Base-by-base conservation (phyloP, 2,888 invertebrate genomes). In the Alloscopus bannaensis region DNA sequence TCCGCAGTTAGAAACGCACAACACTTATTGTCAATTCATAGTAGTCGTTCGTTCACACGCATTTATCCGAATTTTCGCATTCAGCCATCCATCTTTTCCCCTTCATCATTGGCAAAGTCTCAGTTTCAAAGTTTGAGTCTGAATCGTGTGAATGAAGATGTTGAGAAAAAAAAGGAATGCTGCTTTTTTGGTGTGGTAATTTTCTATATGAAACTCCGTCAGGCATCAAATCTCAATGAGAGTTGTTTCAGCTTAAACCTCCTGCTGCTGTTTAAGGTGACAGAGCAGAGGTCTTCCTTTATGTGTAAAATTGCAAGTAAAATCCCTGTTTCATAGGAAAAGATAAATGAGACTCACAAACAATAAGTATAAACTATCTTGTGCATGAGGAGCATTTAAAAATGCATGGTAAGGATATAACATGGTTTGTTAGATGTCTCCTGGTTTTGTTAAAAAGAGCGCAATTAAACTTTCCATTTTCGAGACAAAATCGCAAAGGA, bases 381-480 rank as follows among this genome's bases (percentile, higher is more conserved):
- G n/a, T 52, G n/a, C 52, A 3, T 18, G 11, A 8, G 4, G 16
- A 24, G 20, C 6, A 16, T 2, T 24, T 52, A 4, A 20, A 22
- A 3, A 52, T 20, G 29, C 18, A 20, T 29, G 6, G 3, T 22
- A 18, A 36, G 3, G 6, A 22, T 3, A 11, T 13, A 13, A 42
- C 42, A 65, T n/a, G n/a, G n/a, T 45, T 3, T n/a, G n/a, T 47
- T 4, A 47, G n/a, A 13, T 18, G 3, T 13, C 36, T 2, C 60
- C 20, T 1, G 22, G 2, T 59, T 1, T 59, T 59, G 18, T 36
- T 47, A 42, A 60, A 77, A 52, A 52, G 47, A 66, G 59, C 29
- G 55, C 76, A 75, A 80, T 80, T 80, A 71, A 81, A 81, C 80
- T 81, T 81, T 81, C 76, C 47, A 71, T 81, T 81, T 79, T 80